Evolutionary conservation across 2,888 invertebrate species (phyloP).

Genomic region (Stenichneumon culpator): DNA sequence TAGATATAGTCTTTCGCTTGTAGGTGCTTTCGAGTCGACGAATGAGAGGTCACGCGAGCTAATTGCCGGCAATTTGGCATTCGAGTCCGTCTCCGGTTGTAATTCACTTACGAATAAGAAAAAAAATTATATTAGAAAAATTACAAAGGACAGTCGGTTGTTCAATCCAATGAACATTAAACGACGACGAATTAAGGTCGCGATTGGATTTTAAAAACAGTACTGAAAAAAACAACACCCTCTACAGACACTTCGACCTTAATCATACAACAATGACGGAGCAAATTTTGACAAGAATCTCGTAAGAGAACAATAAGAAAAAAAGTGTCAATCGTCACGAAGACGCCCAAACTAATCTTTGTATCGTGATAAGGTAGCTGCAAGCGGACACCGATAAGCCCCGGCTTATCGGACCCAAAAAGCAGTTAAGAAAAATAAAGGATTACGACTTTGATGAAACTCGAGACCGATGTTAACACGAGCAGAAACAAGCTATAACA

Average conservation of each 20-base stretch:
- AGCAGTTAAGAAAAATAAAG: background rate
- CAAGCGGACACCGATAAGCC: background rate
- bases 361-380: conserved; percentile 29
- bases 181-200: background rate
- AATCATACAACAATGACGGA: background rate
- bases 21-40: conserved; percentile 42
- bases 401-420: background rate
- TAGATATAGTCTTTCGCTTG: background rate
- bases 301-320: background rate
- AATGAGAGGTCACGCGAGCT: conserved; percentile 56
- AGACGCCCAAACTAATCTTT: conserved; percentile 10
- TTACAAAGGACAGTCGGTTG: background rate
- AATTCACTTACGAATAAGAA: conserved; percentile 32
- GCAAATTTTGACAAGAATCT: background rate
- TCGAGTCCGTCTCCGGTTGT: conserved; percentile 7
- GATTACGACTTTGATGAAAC: background rate
- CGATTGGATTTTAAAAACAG: background rate
- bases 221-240: background rate
- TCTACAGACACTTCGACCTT: background rate
- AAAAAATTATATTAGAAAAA: conserved; percentile 4
- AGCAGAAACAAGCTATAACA: background rate
- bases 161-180: background rate
- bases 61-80: conserved; percentile 55
- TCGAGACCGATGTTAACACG: background rate
- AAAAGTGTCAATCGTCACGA: background rate